These are phyloP conservation scores for Gonioctena quinquepunctata DNA, from an alignment of 1,140 invertebrate genomes.

Conservation along the genomic window DNA sequence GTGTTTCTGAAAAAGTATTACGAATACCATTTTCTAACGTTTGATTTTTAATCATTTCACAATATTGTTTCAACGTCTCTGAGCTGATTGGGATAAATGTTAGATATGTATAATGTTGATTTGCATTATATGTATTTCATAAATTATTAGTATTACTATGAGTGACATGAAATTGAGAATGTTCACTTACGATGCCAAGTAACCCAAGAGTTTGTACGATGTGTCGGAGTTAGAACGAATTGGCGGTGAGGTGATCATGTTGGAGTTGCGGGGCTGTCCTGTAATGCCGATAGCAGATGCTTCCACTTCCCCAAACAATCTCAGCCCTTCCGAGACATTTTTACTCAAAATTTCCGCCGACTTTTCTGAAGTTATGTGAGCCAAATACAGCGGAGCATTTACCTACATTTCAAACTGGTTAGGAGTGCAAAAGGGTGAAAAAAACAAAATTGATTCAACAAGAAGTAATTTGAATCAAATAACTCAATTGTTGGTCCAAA, in stretches of 20 bases:
- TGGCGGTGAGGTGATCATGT: slow-evolving; percentile 75
- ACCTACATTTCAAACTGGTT: slow-evolving; percentile 49
- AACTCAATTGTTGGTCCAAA: too few species aligned
- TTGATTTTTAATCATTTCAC: too few species aligned
- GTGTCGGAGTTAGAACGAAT: slow-evolving; percentile 78
- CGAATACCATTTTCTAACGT: too few species aligned
- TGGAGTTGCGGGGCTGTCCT: slow-evolving; percentile 63
- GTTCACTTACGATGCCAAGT: slow-evolving; percentile 76
- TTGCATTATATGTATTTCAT: too few species aligned
- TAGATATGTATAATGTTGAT: too few species aligned
- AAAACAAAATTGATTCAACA: too few species aligned
- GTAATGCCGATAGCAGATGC: slow-evolving; percentile 72
- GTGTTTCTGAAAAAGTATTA: too few species aligned
- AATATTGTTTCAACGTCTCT: too few species aligned
- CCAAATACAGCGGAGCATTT: slow-evolving; percentile 72
- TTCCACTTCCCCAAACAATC: slow-evolving; percentile 79
- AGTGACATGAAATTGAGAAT: slow-evolving; percentile 10
- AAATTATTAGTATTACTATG: too few species aligned
- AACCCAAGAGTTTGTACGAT: slow-evolving; percentile 76
- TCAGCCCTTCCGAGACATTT: slow-evolving; percentile 43
- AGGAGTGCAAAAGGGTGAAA: too few species aligned
- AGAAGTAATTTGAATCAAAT: too few species aligned
- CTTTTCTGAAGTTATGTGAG: slow-evolving; percentile 75
- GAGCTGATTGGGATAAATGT: too few species aligned
- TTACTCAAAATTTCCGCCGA: slow-evolving; percentile 66